Evolutionary conservation across 2,113 vertebrate species (phyloP), one percentile per base, ranked within the genome.

Genomic region (Zosterops hypoxanthus): DNA sequence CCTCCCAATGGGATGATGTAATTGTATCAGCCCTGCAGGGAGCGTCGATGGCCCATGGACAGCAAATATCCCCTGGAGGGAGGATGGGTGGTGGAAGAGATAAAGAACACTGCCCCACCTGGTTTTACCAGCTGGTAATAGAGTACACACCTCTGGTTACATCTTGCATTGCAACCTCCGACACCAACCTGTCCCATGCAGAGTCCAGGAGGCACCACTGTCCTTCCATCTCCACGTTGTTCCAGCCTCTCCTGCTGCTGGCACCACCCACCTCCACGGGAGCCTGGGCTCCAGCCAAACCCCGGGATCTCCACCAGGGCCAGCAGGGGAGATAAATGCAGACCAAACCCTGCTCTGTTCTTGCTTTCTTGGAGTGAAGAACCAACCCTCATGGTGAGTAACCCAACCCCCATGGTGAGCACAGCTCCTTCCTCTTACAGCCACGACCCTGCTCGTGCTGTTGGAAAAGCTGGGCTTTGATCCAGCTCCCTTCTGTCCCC

Each of bases 231-330:
- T 98, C 96, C 78, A 97, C 95, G 0, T 96, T 94, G 3, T 99
- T 99, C 98, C 98, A 98, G 98, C 98, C 97, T 98, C 89, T 97
- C 98, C 93, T 98, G 98, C 55, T 98, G 94, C 86, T 95, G 93
- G 53, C 98, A 97, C 80, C 94, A 92, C 42, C 49, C 94, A 5
- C 98, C 98, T 80, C 95, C 89, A 6, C 29, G 42, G 88, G 97
- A 98, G 21, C 98, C 98, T 3, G 97, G 94, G 26, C 97, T 98
- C 47, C 98, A 97, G 39, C 98, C 98, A 88, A 98, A 96, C 20
- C 98, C 98, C 0, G 97, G 91, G 17, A 98, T 96, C 72, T 98
- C 97, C 98, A 95, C 97, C 98, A 82, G 22, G 56, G n/a, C 1
- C 64, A 73, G 17, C 24, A 60, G 19, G 12, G 44, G 8, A 79